These are phyloP conservation scores for Tenebrosternarchus preto DNA, from an alignment of 2,113 vertebrate genomes.

Conservation along the genomic window DNA sequence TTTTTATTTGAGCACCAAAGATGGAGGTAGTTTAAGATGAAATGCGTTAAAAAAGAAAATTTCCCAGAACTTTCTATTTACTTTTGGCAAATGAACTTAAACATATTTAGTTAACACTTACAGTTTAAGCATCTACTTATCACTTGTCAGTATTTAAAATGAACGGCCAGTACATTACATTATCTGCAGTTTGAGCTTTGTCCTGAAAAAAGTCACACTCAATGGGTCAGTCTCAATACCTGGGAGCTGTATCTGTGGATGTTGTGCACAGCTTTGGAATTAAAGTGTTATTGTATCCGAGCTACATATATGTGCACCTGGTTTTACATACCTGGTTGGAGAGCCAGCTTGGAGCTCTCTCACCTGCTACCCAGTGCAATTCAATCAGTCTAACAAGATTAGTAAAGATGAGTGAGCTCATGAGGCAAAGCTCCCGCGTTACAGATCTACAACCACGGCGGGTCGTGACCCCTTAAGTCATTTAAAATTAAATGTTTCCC, in stretches of 20 bases:
- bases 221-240: too few relatives aligned
- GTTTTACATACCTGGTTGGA: background rate
- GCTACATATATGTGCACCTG: background rate
- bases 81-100: background rate
- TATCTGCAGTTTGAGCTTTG: background rate
- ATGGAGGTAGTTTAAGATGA: background rate
- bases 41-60: background rate
- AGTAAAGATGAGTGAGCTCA: constrained; percentile 23
- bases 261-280: background rate
- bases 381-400: constrained; percentile 25
- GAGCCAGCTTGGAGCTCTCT: background rate
- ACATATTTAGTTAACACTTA: background rate
- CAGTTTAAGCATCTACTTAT: too few relatives aligned
- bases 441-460: constrained; percentile 10
- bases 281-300: constrained; percentile 6
- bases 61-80: background rate
- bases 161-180: background rate
- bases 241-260: constrained; percentile 3
- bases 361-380: constrained; percentile 10
- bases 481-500: constrained; percentile 42
- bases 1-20: background rate
- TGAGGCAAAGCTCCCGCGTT: constrained; percentile 33
- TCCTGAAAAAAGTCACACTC: background rate
- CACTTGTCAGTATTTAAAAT: background rate
- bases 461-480: constrained; percentile 30